Evolutionary conservation across 2,888 invertebrate genomes (phyloP), one percentile per base, ranked within the genome.

Genomic region (Caenorhabditis imperialis): DNA sequence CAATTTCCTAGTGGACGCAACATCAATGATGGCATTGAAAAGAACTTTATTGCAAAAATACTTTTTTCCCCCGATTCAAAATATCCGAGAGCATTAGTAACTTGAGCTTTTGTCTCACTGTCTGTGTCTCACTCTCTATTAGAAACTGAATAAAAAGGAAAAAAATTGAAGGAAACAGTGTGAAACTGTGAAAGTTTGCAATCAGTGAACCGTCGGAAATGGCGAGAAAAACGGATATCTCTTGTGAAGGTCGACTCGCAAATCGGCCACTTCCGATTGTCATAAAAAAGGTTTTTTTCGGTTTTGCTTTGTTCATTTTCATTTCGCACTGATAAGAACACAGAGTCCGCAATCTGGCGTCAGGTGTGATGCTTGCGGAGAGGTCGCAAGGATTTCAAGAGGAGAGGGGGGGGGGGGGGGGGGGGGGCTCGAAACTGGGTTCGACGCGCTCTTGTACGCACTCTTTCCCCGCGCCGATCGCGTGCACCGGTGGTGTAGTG

Each of bases 21-120:
- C n/a, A n/a, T n/a, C n/a, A n/a, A n/a, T n/a, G n/a, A n/a, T n/a
- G n/a, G n/a, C n/a, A n/a, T 30, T 30, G 30, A 6, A 30, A 30
- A 30, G 10, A 30, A 30, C 6, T 30, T 30, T 30, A 7, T 10
- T 30, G 30, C 10, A 7, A 7, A 6, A 30, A 30, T 30, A 30
- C 30, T 7, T 30, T 30, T 30, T 30, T n/a, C n/a, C n/a, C n/a
- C n/a, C n/a, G n/a, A n/a, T n/a, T n/a, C 18, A 50, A 51, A 61
- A 51, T 61, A 45, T 62, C n/a, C n/a, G n/a, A n/a, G 62, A 54
- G 62, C 62, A 54, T 63, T 63, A 63, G 62, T 63, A 63, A 63
- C 54, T 63, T 54, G 54, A 63, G 53, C 51, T 50, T 63, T 54
- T 22, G 53, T 53, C 53, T 35, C 14, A 20, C 18, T 37, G 62